Evolutionary conservation across 2,113 vertebrate species (phyloP).

Genomic region (Callorhinus ursinus): DNA sequence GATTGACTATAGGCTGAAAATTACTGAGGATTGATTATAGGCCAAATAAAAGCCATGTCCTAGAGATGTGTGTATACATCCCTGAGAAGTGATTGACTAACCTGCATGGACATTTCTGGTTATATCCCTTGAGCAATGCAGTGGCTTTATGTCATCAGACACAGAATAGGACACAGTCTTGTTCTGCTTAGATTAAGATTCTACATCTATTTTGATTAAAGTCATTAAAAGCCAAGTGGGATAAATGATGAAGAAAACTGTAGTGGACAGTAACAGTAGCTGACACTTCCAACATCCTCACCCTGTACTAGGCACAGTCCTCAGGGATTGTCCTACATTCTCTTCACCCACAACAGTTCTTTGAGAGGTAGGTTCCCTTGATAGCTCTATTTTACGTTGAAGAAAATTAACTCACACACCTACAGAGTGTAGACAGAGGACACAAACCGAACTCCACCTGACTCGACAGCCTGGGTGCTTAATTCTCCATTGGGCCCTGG

Average conservation of each 20-base stretch:
- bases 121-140: neutral
- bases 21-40: neutral
- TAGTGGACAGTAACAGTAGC: neutral
- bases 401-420: neutral
- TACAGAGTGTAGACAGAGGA: neutral
- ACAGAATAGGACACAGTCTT: neutral
- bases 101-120: neutral
- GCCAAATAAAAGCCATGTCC: neutral
- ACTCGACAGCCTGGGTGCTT: neutral
- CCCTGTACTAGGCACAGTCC: neutral
- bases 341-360: neutral
- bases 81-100: neutral
- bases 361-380: neutral
- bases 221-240: neutral
- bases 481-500: neutral
- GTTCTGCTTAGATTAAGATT: neutral
- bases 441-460: neutral
- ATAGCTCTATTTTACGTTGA: neutral
- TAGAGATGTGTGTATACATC: neutral
- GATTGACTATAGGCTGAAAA: neutral
- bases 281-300: neutral
- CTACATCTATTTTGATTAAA: neutral
- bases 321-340: neutral
- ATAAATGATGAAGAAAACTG: constrained; percentile 10
- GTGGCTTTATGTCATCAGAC: neutral